Conservation (phyloP, 2,113 vertebrate genomes). For the Hemiprocne comata region DNA sequence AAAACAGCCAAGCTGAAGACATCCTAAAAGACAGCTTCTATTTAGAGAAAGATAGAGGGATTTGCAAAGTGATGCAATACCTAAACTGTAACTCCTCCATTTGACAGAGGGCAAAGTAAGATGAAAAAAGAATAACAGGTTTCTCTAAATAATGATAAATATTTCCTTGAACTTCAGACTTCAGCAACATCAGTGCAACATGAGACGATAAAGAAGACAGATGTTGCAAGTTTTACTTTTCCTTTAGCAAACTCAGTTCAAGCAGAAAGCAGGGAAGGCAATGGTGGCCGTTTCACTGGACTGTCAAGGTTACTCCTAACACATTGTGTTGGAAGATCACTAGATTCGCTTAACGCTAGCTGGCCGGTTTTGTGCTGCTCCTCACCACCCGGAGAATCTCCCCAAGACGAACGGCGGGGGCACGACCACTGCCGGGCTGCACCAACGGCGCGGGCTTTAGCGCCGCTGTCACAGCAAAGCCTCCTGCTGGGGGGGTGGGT, state of each 20-base stretch:
- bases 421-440: background rate
- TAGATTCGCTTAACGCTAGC: accelerated
- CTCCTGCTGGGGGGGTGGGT: background rate
- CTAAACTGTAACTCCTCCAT: background rate
- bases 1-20: background rate
- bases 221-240: background rate
- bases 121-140: background rate
- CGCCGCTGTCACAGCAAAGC: background rate
- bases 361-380: background rate
- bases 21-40: background rate
- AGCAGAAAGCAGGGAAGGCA: background rate
- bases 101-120: background rate
- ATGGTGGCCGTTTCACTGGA: background rate
- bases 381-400: background rate
- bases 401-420: background rate
- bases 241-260: background rate
- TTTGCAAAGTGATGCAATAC: background rate
- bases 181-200: background rate
- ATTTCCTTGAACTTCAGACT: background rate
- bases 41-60: background rate
- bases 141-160: background rate
- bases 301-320: background rate
- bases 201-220: background rate
- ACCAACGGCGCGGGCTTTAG: background rate
- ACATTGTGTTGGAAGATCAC: accelerated